Conservation (phyloP, 2,113 vertebrate genomes). For the Chamaetylas fuelleborni region DNA sequence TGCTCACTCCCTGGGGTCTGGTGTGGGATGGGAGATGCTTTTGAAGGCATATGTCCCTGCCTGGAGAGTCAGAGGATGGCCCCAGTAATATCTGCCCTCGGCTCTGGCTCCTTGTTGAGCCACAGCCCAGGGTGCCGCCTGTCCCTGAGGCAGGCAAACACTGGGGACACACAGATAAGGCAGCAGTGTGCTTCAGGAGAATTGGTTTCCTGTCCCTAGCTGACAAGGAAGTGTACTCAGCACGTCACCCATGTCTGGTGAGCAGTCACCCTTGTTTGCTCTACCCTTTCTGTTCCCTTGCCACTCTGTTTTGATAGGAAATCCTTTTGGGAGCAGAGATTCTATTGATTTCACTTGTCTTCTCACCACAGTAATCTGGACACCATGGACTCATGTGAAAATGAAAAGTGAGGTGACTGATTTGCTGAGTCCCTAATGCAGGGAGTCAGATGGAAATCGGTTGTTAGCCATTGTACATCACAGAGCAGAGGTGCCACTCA, state of each 20-base stretch:
- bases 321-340: not conserved
- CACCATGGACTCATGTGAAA: not conserved
- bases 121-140: not conserved
- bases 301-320: not conserved
- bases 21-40: not conserved
- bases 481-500: not conserved
- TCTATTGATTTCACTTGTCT: conserved; percentile 7
- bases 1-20: not conserved
- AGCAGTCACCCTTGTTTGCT: not conserved
- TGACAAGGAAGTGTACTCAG: not conserved
- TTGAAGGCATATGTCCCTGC: not conserved
- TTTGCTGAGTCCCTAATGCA: conserved; percentile 9
- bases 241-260: not conserved
- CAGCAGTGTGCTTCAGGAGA: not conserved
- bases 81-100: not conserved
- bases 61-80: not conserved
- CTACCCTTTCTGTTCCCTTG: not conserved
- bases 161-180: not conserved
- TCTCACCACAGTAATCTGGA: not conserved
- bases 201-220: not conserved
- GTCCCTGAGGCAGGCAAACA: not conserved
- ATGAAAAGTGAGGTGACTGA: not conserved
- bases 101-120: not conserved
- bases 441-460: not conserved
- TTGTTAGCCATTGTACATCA: not conserved